These are phyloP conservation scores for Trigoniulus corallinus DNA, from an alignment of 1,140 invertebrate species.

Conservation along the genomic window DNA sequence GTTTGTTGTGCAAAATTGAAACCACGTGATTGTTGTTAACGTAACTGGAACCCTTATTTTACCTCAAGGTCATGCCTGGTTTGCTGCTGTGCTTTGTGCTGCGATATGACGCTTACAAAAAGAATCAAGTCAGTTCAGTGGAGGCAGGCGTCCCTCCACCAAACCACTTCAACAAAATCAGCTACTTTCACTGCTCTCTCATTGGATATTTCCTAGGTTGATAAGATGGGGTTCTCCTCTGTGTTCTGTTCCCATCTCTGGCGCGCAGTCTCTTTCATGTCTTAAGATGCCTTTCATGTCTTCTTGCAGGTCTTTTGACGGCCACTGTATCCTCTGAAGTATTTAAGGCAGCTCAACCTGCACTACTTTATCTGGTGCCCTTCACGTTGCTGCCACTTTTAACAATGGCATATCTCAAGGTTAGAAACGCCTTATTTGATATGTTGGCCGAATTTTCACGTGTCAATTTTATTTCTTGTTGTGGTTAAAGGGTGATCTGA, in stretches of 20 bases:
- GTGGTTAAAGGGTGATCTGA: conserved; percentile 63
- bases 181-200: conserved; percentile 94
- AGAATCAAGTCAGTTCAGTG: conserved; percentile 45
- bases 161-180: conserved; percentile 42
- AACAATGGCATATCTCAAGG: conserved; percentile 92
- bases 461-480: not conserved
- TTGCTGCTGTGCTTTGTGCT: conserved; percentile 87
- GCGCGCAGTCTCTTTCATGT: conserved; percentile 1
- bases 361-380: conserved; percentile 88
- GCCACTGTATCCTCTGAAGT: conserved; percentile 93
- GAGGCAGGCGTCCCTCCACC: conserved; percentile 64
- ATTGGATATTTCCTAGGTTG: conserved; percentile 81
- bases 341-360: conserved; percentile 94
- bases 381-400: conserved; percentile 89
- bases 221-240: too few relatives aligned
- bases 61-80: conserved; percentile 75
- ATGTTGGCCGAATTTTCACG: not conserved
- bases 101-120: conserved; percentile 89
- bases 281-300: not conserved
- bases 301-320: conserved; percentile 57
- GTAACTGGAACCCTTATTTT: too few relatives aligned
- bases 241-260: not conserved
- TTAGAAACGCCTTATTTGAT: not conserved
- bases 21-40: too few relatives aligned
- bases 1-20: too few relatives aligned